A percentile compares a stretch with the other conserved stretches of the same genome.
These are phyloP conservation scores for Anthopleura sola DNA, from an alignment of 64 coral and sea anemone genomes.

Conservation along the genomic window DNA sequence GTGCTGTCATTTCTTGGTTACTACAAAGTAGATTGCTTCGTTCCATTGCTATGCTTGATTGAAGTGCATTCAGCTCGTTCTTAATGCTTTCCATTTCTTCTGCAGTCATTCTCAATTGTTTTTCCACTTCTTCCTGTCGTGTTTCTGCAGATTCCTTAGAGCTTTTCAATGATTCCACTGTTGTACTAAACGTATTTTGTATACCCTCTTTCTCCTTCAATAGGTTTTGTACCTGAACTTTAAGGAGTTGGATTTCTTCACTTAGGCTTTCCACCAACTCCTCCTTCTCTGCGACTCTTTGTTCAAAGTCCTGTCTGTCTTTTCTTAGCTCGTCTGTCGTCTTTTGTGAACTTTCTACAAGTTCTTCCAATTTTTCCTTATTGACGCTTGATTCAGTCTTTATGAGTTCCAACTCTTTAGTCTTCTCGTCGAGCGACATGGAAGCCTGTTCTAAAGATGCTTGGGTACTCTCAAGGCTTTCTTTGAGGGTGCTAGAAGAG, in stretches of 20 bases:
- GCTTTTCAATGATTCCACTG: background rate
- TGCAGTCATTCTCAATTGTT: background rate
- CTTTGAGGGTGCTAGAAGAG: background rate
- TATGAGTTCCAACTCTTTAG: constrained; percentile 5
- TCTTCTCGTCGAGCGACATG: background rate
- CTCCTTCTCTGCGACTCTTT: background rate
- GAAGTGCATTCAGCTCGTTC: constrained; percentile 3
- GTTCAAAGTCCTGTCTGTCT: background rate
- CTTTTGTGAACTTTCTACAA: constrained; percentile 22
- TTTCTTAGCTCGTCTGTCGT: constrained; percentile 8
- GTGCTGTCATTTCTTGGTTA: background rate
- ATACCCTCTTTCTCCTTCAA: background rate
- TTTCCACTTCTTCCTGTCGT: constrained; percentile 8
- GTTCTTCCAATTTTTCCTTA: background rate
- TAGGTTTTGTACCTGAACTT: constrained; percentile 10
- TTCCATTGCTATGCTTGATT: background rate
- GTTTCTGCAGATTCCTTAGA: constrained; percentile 18
- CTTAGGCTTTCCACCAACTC: background rate
- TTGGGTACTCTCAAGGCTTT: background rate
- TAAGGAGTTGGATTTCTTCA: constrained; percentile 26
- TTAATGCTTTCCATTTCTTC: constrained; percentile 33
- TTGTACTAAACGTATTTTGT: constrained; percentile 3
- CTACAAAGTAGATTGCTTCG: constrained; percentile 24
- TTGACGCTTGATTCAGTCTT: constrained; percentile 11
- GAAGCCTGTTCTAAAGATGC: background rate